A percentile compares a stretch with the other conserved stretches of the same genome.
phyloP scores from a whole-genome alignment of 2,888 invertebrate genomes.

The Acronicta leporina region DNA sequence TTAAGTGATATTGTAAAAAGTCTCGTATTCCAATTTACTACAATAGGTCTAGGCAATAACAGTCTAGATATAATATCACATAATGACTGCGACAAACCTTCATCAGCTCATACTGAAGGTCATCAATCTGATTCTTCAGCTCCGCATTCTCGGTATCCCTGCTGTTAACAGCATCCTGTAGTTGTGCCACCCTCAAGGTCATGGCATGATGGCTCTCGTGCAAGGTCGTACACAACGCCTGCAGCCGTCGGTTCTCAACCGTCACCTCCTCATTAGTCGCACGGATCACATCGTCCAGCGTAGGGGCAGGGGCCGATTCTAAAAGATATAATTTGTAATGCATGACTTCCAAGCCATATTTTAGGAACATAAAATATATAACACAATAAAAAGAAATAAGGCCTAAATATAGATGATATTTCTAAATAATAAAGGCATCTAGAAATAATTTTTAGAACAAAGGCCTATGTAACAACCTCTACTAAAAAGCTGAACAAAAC shows the following conservation, averaged over 20 bases:
- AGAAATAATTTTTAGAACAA: no score
- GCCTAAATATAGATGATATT: no score
- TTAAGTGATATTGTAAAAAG: no score
- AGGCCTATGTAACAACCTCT: no score
- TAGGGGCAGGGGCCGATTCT: conserved; percentile 91
- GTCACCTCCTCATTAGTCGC: conserved; percentile 96
- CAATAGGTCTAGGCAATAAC: neutral
- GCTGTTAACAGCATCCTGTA: conserved; percentile 96
- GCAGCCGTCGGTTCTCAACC: conserved; percentile 97
- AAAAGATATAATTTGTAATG: neutral
- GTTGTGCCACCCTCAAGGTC: conserved; percentile 96
- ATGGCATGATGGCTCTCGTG: conserved; percentile 98
- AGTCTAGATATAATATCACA: no score
- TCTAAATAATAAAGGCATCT: no score
- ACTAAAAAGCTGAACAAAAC: no score
- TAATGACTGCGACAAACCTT: conserved; percentile 85
- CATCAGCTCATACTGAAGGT: conserved; percentile 96
- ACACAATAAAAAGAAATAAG: no score
- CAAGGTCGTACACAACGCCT: conserved; percentile 96
- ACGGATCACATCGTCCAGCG: conserved; percentile 94
- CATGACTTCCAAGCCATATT: neutral
- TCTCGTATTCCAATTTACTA: no score
- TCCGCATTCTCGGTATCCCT: conserved; percentile 98
- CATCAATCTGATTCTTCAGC: conserved; percentile 98
- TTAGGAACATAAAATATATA: neutral